Evolutionary conservation across 2,797 vertebrate species (phyloP), one percentile per base, ranked within the genome.

Genomic region (Parotocinclus haroldoi): DNA sequence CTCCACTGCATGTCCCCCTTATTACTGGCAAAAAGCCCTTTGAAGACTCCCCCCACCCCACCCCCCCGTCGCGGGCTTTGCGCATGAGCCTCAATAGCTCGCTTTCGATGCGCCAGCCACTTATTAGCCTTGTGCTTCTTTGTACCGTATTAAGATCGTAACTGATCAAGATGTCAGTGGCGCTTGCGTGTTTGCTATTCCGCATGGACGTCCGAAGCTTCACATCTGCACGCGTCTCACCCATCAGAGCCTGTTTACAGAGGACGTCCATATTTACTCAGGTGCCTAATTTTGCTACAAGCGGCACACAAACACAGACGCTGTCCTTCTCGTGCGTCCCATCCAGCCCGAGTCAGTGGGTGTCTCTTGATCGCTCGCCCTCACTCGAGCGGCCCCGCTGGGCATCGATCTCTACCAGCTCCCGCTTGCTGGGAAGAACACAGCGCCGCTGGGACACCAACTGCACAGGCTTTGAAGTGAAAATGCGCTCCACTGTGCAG

Each of bases 261-360:
- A 79, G 78, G 79, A 78, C 79, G 74, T 79, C 66, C 76, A 66
- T 86, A 82, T 86, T 89, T 88, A 79, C 76, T 83, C 80, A 87
- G 85, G 78, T 85, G 69, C 64, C n/a, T 74, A 13, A 81, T 81
- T 78, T 42, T 27, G 45, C 69, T 46, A 19, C 54, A 71, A 66
- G 66, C 45, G 51, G 7, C 62, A 66, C 63, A 55, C 7, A 76
- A 7, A 69, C 66, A 72, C 66, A 42, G 68, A 14, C 54, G 63
- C 76, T 71, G 60, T 84, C 66, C 19, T 17, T 42, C 9, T 49
- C n/a, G 38, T 58, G 60, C 61, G 45, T 16, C 48, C 4, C 8
- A 18, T 63, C 37, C 46, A 45, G 50, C 70, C 80, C 81, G 84
- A 27, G 69, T 76, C 78, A 63, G 63, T 27, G 51, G 46, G 38